Conservation (phyloP, 2,888 invertebrate species). For the Camponotus fellah region DNA sequence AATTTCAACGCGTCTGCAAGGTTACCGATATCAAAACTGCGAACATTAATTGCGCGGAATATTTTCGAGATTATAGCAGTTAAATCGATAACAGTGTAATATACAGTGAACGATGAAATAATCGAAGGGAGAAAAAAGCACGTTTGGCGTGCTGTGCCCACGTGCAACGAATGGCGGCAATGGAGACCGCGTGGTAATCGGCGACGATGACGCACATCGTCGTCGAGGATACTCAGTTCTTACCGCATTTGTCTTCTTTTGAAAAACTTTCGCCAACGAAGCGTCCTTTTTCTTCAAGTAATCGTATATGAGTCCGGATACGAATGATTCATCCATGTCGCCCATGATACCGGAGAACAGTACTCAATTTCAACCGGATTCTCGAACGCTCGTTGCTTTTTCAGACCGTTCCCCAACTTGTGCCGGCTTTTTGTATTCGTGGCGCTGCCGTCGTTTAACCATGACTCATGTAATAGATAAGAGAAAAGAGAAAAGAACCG, state of each 20-base stretch:
- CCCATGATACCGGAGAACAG: constrained; percentile 84
- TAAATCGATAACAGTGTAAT: not conserved
- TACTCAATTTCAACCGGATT: not conserved
- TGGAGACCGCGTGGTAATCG: constrained; percentile 70
- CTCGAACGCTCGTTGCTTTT: not conserved
- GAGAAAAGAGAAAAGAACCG: too few relatives aligned
- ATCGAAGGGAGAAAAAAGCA: not conserved
- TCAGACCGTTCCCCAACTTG: not conserved
- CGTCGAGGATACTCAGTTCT: constrained; percentile 84
- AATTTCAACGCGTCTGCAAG: not conserved
- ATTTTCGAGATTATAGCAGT: not conserved
- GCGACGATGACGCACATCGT: not conserved
- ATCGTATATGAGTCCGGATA: constrained; percentile 89
- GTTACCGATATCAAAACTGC: not conserved
- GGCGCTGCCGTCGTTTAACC: not conserved
- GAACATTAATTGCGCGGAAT: not conserved
- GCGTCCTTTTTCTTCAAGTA: constrained; percentile 89
- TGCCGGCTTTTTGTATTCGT: not conserved
- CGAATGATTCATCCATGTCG: constrained; percentile 84
- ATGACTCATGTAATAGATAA: not conserved
- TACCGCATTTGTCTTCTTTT: constrained; percentile 92
- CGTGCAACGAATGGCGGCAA: constrained; percentile 74
- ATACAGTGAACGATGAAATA: not conserved
- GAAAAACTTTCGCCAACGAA: constrained; percentile 90
- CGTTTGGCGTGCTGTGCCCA: constrained; percentile 60